Base-by-base conservation (phyloP, 2,113 vertebrate genomes). In the Galemys pyrenaicus region DNA sequence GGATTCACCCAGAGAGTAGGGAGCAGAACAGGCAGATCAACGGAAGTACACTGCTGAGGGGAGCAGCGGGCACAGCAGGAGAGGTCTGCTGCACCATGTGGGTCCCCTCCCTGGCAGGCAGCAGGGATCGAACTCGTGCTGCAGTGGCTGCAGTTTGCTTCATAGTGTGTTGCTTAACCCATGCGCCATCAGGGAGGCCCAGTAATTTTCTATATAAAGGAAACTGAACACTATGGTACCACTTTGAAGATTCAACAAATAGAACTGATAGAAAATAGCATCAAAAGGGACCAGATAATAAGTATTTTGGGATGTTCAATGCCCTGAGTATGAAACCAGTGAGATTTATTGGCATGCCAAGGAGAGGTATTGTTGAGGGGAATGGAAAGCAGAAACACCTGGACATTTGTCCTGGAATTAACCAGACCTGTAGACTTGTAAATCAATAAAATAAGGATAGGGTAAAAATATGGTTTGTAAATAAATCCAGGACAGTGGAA, bases 351-450 rank as follows among this genome's bases (percentile, higher is more conserved):
- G 83, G 51, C 39, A 26, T 68, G 37, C 32, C 49, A 60, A 90
- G 46, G n/a, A 10, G 11, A 62, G 28, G 67, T 20, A 56, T 7
- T 22, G 19, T 20, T 56, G 54, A 92, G 56, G 56, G 5, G 30
- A 88, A 62, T 46, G 35, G 46, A 88, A 77, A 82, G 20, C 41
- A 54, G 73, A 91, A 89, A 87, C 65, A 11, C 62, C 68, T 84
- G 56, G 65, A 79, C 54, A 79, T 88, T 79, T 86, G 64, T 86
- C 87, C 79, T 77, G 51, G 88, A 88, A 90, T 86, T 91, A 94
- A 84, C 41, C 39, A 94, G 77, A 75, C 28, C 49, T 92, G 51
- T 41, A 68, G 19, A 37, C 54, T 85, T 96, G 5, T 89, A 88
- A n/a, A 95, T 86, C 82, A 92, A 41, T 35, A 37, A 91, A 87